Percentiles rank a stretch among this genome's conserved stretches.
These are phyloP conservation scores for Amorpha juglandis DNA, from an alignment of 2,888 invertebrate species.

Conservation along the genomic window DNA sequence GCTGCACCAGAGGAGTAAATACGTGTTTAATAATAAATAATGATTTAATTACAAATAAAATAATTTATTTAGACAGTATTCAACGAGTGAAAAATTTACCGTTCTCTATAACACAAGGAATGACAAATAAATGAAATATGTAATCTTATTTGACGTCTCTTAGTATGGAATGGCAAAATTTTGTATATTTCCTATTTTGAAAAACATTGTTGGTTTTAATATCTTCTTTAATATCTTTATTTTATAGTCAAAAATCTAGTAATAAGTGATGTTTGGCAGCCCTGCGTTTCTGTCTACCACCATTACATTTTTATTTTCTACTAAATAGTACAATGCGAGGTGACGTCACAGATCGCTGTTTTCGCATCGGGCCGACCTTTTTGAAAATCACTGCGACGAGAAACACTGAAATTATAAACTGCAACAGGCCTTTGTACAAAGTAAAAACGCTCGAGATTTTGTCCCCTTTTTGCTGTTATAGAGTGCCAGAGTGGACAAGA, in stretches of 20 bases:
- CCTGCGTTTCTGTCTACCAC: constrained; percentile 30
- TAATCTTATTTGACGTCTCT: no score
- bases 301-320: constrained; percentile 35
- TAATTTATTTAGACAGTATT: no score
- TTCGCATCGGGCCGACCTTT: constrained; percentile 29
- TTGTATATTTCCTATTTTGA: no score
- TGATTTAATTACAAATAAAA: no score
- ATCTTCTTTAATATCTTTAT: neutral
- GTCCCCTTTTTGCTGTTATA: neutral
- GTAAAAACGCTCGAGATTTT: constrained; percentile 17
- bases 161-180: no score
- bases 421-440: constrained; percentile 20
- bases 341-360: constrained; percentile 36
- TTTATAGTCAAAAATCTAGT: neutral
- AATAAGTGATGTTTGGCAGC: constrained; percentile 29
- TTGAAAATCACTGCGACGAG: constrained; percentile 18
- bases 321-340: constrained; percentile 37
- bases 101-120: no score
- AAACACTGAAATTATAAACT: constrained; percentile 21
- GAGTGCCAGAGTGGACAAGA: constrained; percentile 5
- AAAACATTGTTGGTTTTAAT: no score
- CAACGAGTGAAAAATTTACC: no score
- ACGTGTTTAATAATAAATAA: no score
- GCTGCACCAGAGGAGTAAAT: no score
- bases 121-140: no score